A percentile compares a stretch with the other conserved stretches of the same genome.
Conservation (phyloP, 2,113 vertebrate species). For the Bathybates hornii region DNA sequence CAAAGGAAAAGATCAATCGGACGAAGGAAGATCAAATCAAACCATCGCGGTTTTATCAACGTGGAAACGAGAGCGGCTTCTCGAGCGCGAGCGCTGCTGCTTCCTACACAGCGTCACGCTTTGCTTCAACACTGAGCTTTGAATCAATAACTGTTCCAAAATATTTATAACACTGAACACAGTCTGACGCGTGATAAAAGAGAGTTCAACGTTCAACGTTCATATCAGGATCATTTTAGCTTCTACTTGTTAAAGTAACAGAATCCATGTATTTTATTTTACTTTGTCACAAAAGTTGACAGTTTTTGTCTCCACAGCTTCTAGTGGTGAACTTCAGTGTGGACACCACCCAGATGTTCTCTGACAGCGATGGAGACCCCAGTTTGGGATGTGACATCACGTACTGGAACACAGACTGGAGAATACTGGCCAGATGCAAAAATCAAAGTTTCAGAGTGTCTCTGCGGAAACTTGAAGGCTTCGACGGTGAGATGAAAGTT, state of each 20-base stretch:
- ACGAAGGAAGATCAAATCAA: background rate
- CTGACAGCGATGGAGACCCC: background rate
- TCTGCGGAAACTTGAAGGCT: background rate
- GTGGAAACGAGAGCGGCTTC: background rate
- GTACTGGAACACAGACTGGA: background rate
- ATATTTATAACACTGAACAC: background rate
- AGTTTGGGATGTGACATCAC: background rate
- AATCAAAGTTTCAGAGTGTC: background rate
- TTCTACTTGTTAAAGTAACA: background rate
- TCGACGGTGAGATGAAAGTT: background rate
- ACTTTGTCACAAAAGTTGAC: background rate
- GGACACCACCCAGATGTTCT: background rate
- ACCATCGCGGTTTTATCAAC: background rate
- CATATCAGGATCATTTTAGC: background rate
- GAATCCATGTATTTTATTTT: accelerated
- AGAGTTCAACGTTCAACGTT: background rate
- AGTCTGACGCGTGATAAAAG: accelerated
- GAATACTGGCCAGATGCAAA: too few relatives aligned
- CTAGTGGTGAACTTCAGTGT: background rate
- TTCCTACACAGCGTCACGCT: accelerated
- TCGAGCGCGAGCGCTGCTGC: accelerated
- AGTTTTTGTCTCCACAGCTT: background rate
- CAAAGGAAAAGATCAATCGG: background rate
- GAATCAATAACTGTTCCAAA: background rate
- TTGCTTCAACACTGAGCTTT: background rate